Base-by-base conservation (phyloP, 1,140 invertebrate species). In the Bradynema listronoti region DNA sequence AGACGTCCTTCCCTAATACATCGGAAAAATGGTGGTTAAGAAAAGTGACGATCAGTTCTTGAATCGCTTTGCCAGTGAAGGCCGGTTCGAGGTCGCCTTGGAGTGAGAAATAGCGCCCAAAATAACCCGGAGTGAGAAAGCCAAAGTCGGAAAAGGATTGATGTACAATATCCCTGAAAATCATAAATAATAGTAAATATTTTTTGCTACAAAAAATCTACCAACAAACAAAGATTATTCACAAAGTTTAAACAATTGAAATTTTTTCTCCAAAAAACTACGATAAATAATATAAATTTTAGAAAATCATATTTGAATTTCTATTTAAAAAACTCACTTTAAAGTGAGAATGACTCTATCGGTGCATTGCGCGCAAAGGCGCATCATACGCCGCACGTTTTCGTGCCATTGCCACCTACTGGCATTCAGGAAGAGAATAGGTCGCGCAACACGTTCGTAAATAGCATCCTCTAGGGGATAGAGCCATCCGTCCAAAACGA, bases 401-500 rank as follows among this genome's bases (percentile, higher is more conserved):
- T 79, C 74, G 51, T 78, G 68, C 61, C 85, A 84, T 72, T 86
- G 85, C 74, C 86, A 86, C n/a, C 82, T 83, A 68, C 85, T 59
- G 19, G 52, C 52, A 27, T 55, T 55, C 11, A 55, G 84, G 76
- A 29, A 79, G 73, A 7, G 72, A 46, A 51, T 81, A 79, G 0
- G 85, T 25, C 3, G 4, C 11, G 32, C 29, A 49, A 69, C 22
- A 24, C 46, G 19, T 33, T 7, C 16, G 30, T 65, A 67, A 25
- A 46, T 53, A 1, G 79, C 63, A 19, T 79, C 68, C 56, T 84
- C 80, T 14, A 86, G 72, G 0, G 86, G 84, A 68, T 84, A 85
- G 83, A 86, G 84, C 86, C 86, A 87, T 1, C 83, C 83, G 77
- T 87, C 86, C 30, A 87, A 61, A 24, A 83, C 78, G 3, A 86